Evolutionary conservation across 1,140 invertebrate species (phyloP), one percentile per base, ranked within the genome.

Genomic region (Contarinia nasturtii): DNA sequence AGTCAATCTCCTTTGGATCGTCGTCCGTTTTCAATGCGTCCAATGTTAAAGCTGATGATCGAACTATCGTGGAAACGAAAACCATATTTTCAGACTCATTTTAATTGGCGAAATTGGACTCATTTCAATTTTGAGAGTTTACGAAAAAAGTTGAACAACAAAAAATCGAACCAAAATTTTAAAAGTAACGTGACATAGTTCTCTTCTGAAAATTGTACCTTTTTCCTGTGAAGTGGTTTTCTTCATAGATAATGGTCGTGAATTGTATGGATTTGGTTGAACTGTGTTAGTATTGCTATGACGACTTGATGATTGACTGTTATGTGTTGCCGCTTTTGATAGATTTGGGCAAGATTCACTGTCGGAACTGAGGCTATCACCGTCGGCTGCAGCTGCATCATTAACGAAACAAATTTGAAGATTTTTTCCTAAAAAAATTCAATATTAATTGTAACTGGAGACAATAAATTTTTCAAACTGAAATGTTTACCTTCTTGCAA

Each of bases 371-470:
- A 77, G 77, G 44, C 79, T 82, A 60, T 84, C 82, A 51, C 72
- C 80, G 56, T 89, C 86, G 43, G 83, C 87, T 15, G 80, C 41
- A 27, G 36, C 80, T 41, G 83, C 83, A 59, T 94, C 88, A 64
- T 93, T 93, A 84, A 93, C 86, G 65, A 92, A 92, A 70, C 87
- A 89, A 55, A 92, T 90, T 72, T 93, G 88, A 15, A 92, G 75
- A 68, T 91, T 91, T 79, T 83, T 89, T 47, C 83, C 82, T 86
- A 10, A 27, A 27, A 27, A 27, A 27, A 27, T 5, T 27, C 10
- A 10, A 10, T 10, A 27, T 27, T 27, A 27, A 27, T 5, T 5
- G 3, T 27, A 27, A 10, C 27, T 27, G 27, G 4, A 10, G 27
- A 10, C 10, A 5, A 5, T 4, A 17, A 38, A n/a, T 38, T 18